These are phyloP conservation scores for Caenorhabditis inopinata DNA, from an alignment of 1,140 invertebrate genomes.

Conservation along the genomic window DNA sequence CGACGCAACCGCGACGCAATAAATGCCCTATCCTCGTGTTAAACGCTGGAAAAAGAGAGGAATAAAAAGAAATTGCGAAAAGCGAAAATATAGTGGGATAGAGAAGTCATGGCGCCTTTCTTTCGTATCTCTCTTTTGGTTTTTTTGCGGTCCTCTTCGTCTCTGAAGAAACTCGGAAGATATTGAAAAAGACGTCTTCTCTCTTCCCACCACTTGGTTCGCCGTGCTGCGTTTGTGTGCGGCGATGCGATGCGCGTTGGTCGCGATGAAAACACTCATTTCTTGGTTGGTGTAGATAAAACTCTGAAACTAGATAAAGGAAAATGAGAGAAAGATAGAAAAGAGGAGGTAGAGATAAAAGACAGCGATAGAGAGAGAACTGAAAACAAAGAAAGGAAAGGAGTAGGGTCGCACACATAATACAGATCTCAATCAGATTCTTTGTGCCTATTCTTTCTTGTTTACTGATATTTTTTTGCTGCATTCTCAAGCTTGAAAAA, in stretches of 20 bases:
- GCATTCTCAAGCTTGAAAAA: too few species aligned
- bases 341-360: too few species aligned
- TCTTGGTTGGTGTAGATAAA: not conserved
- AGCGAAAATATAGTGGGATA: not conserved
- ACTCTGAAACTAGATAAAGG: not conserved
- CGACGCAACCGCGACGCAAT: constrained; percentile 20
- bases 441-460: too few species aligned
- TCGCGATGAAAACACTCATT: not conserved
- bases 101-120: not conserved
- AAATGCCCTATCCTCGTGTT: constrained; percentile 9
- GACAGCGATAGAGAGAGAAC: too few species aligned
- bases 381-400: too few species aligned
- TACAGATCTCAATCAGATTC: too few species aligned
- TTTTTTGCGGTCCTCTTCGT: not conserved
- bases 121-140: not conserved
- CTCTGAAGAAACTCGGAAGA: too few species aligned
- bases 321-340: too few species aligned
- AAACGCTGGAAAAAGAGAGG: not conserved
- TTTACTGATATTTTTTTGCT: too few species aligned
- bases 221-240: not conserved
- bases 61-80: not conserved
- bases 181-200: not conserved
- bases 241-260: not conserved
- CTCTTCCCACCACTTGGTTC: not conserved
- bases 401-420: too few species aligned